A percentile compares a stretch with the other conserved stretches of the same genome.
Evolutionary conservation across 2,888 invertebrate species (phyloP).

Genomic region (Pseudoips prasinana): DNA sequence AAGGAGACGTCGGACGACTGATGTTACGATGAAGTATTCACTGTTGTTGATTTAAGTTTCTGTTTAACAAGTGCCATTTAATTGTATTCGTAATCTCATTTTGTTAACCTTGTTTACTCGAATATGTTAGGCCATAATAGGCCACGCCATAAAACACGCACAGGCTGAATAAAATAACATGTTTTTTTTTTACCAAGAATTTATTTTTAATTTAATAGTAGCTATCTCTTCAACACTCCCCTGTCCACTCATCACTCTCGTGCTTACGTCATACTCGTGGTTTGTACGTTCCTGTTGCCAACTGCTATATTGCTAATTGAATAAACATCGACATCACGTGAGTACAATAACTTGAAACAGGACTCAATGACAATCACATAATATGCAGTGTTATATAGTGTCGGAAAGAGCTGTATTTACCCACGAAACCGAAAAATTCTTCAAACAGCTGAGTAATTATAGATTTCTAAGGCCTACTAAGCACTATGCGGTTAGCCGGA

Average conservation of each 20-base stretch:
- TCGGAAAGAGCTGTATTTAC: no score
- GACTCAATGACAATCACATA: no score
- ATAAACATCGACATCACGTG: slow-evolving; percentile 32
- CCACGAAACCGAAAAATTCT: no score
- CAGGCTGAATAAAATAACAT: slow-evolving; percentile 49
- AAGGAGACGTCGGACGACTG: slow-evolving; percentile 33
- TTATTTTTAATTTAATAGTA: slow-evolving; percentile 60
- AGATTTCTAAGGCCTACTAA: no score
- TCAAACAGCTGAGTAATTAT: no score
- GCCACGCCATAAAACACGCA: slow-evolving; percentile 28
- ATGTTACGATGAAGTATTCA: slow-evolving; percentile 38
- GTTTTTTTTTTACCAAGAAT: slow-evolving; percentile 63
- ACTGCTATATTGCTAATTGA: slow-evolving; percentile 31
- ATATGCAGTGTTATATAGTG: no score
- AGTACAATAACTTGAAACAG: slow-evolving; percentile 3
- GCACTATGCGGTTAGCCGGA: no score
- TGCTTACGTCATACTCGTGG: slow-evolving; percentile 44
- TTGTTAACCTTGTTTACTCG: slow-evolving; percentile 46
- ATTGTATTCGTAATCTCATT: slow-evolving; percentile 46
- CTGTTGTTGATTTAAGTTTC: slow-evolving; percentile 45
- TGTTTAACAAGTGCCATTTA: slow-evolving; percentile 64
- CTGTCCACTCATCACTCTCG: slow-evolving; percentile 46
- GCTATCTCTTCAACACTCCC: slow-evolving; percentile 57
- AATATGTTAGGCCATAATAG: slow-evolving; percentile 16
- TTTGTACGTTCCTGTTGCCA: slow-evolving; percentile 40